Evolutionary conservation across 2,797 vertebrate species (phyloP).

Genomic region (Octomys mimax): DNA sequence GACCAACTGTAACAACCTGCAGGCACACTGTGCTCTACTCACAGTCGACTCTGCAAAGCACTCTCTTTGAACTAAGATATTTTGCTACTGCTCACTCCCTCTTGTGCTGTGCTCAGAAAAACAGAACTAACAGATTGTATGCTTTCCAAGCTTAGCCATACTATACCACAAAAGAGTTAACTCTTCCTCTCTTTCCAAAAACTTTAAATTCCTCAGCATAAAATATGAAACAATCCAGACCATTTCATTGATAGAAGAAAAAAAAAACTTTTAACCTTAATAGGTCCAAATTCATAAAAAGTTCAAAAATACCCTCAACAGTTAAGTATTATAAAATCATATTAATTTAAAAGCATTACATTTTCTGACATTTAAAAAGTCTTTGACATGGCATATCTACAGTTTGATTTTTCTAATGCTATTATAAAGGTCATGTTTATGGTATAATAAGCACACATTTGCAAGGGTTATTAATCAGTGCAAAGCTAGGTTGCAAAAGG

Average conservation of each 20-base stretch:
- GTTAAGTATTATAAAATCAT: conserved; percentile 76
- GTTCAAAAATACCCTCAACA: conserved; percentile 52
- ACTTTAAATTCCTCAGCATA: conserved; percentile 20
- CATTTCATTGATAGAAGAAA: neutral
- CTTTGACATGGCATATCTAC: conserved; percentile 85
- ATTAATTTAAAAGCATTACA: conserved; percentile 85
- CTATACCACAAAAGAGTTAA: conserved; percentile 16
- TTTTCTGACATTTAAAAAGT: conserved; percentile 87
- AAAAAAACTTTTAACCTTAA: neutral
- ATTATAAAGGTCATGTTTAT: conserved; percentile 89
- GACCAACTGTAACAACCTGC: neutral
- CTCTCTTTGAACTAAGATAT: neutral
- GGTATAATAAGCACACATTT: conserved; percentile 88
- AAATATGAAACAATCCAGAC: neutral
- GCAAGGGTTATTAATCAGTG: conserved; percentile 88
- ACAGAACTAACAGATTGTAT: conserved; percentile 7
- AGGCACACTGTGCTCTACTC: neutral
- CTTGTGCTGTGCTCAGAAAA: conserved; percentile 26
- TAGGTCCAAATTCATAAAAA: conserved; percentile 44
- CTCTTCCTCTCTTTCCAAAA: neutral
- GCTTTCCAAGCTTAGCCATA: neutral
- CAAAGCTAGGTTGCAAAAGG: conserved; percentile 82
- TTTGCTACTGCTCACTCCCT: neutral
- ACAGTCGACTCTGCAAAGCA: neutral
- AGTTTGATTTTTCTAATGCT: conserved; percentile 86